phyloP scores from a whole-genome alignment of 2,888 invertebrate genomes.

The Sycophila texana region DNA sequence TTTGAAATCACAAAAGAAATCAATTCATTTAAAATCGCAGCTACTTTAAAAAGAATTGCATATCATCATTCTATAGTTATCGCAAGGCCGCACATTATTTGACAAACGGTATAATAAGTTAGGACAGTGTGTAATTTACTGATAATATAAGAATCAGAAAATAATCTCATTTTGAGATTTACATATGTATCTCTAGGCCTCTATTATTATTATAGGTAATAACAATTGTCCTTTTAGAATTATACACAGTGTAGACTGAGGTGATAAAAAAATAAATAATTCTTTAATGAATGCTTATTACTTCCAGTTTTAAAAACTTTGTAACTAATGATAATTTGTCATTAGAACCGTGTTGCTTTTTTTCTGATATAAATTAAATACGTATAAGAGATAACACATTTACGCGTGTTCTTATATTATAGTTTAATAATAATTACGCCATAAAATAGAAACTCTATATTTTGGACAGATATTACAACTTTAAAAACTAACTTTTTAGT shows the following conservation, averaged over 20 bases:
- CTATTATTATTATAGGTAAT: conserved; percentile 13
- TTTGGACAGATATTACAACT: conserved; percentile 43
- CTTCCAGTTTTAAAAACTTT: conserved; percentile 26
- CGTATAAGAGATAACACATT: conserved; percentile 9
- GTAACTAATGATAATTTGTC: conserved; percentile 35
- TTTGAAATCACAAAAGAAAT: not conserved
- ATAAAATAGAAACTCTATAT: conserved; percentile 48
- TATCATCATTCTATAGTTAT: conserved; percentile 19
- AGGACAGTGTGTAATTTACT: conserved; percentile 20
- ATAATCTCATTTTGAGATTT: conserved; percentile 31
- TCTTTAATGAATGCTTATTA: conserved; percentile 19
- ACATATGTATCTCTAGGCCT: not conserved
- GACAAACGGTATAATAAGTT: conserved; percentile 25
- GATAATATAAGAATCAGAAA: conserved; percentile 42
- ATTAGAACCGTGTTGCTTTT: conserved; percentile 27
- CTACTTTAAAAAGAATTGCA: conserved; percentile 10
- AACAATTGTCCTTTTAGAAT: conserved; percentile 24
- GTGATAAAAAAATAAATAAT: conserved; percentile 42
- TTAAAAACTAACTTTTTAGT: conserved; percentile 40
- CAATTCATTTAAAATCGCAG: not conserved
- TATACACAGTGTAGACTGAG: conserved; percentile 5
- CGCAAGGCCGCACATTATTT: conserved; percentile 44
- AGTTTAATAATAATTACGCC: conserved; percentile 46
- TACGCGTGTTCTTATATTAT: conserved; percentile 17
- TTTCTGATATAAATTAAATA: not conserved